phyloP scores from a whole-genome alignment of 2,888 invertebrate species.

The Plebejus argus region DNA sequence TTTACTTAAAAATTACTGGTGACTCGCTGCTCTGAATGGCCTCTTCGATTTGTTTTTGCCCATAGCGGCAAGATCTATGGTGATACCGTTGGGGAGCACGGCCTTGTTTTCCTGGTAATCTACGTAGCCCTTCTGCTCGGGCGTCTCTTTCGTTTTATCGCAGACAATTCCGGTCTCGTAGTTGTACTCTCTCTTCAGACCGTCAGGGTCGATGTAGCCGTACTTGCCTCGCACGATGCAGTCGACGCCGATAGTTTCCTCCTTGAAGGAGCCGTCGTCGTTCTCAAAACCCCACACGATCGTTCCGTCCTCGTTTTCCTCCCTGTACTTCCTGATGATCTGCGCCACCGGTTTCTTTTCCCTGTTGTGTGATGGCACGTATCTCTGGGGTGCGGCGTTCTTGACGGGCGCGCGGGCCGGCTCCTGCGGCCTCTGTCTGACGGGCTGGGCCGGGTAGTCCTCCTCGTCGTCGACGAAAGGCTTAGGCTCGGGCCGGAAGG shows the following conservation, averaged over 20 bases:
- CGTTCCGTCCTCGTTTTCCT: constrained; percentile 90
- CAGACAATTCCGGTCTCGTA: constrained; percentile 91
- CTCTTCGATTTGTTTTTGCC: constrained; percentile 85
- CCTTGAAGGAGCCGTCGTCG: constrained; percentile 93
- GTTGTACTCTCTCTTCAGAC: constrained; percentile 88
- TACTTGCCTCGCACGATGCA: constrained; percentile 89
- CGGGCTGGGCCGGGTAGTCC: constrained; percentile 60
- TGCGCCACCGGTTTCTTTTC: constrained; percentile 87
- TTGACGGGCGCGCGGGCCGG: constrained; percentile 64
- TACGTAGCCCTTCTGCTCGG: constrained; percentile 83
- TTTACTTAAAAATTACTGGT: constrained; percentile 63
- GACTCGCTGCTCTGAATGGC: constrained; percentile 80
- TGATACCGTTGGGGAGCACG: constrained; percentile 86
- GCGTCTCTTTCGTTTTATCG: constrained; percentile 78
- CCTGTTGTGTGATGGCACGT: constrained; percentile 62
- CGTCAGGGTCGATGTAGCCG: constrained; percentile 92
- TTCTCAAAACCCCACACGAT: constrained; percentile 95
- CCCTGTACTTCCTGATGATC: constrained; percentile 85
- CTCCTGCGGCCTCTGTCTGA: constrained; percentile 76
- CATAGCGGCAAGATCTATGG: constrained; percentile 85
- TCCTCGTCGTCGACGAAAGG: constrained; percentile 74
- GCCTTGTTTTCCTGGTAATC: constrained; percentile 88
- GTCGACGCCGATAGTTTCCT: constrained; percentile 90
- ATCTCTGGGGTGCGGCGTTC: constrained; percentile 66
- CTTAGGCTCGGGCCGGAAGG: constrained; percentile 74